These are phyloP conservation scores for Hyles euphorbiae DNA, from an alignment of 1,140 invertebrate species.

Conservation along the genomic window DNA sequence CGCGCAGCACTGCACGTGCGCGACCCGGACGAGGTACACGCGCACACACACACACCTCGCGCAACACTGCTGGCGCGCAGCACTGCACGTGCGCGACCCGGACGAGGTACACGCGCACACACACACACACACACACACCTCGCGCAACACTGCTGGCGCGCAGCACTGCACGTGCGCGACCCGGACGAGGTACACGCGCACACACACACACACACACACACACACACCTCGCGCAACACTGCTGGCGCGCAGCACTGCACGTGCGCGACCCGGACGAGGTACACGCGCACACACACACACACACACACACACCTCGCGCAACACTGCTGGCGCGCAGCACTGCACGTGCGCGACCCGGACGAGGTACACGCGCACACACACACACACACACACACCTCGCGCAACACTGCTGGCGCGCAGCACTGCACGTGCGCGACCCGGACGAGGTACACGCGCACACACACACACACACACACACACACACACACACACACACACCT, in stretches of 20 bases:
- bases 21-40: no score
- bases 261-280: conserved; percentile 46
- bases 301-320: conserved; percentile 25
- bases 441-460: conserved; percentile 41
- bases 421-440: conserved; percentile 42
- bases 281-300: conserved; percentile 13
- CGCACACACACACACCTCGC: no score
- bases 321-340: conserved; percentile 51
- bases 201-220: conserved; percentile 11
- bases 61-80: no score
- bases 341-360: conserved; percentile 46
- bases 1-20: no score
- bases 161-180: conserved; percentile 42
- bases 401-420: conserved; percentile 53
- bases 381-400: conserved; percentile 18
- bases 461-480: no score
- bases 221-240: conserved; percentile 39
- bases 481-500: conserved; percentile 18
- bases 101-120: no score
- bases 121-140: conserved; percentile 10
- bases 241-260: conserved; percentile 49
- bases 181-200: conserved; percentile 41
- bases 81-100: no score
- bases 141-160: conserved; percentile 52
- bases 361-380: conserved; percentile 29